Evolutionary conservation across 2,797 vertebrate species (phyloP).

Genomic region (Eidolon dupreanum): DNA sequence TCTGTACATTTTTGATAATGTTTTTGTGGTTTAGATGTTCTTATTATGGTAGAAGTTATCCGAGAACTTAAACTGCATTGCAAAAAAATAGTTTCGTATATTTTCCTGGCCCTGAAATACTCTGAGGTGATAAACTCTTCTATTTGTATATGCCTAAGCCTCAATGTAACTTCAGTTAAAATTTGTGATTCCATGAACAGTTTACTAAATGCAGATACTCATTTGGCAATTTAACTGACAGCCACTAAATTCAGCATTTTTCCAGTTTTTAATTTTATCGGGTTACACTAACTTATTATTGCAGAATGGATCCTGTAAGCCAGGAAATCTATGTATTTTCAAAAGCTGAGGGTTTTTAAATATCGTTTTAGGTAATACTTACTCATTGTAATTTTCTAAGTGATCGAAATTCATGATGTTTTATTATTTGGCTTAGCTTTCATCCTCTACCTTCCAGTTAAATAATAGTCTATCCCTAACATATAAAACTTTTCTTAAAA

Average conservation of each 20-base stretch:
- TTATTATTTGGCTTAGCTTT: conserved; percentile 7
- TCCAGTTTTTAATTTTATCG: conserved; percentile 29
- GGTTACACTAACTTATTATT: conserved; percentile 26
- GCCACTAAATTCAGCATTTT: not conserved
- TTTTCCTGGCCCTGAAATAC: not conserved
- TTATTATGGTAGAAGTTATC: not conserved
- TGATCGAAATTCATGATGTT: not conserved
- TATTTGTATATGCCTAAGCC: not conserved
- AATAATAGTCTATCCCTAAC: not conserved
- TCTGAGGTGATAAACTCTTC: not conserved
- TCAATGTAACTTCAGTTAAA: not conserved
- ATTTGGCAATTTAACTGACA: not conserved
- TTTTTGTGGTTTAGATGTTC: not conserved
- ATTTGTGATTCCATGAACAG: not conserved
- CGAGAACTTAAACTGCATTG: conserved; percentile 1
- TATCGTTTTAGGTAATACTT: not conserved
- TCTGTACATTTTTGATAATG: not conserved
- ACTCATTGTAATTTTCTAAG: conserved; percentile 27
- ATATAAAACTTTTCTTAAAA: not conserved
- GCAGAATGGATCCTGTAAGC: conserved; percentile 68
- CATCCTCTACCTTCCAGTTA: not conserved
- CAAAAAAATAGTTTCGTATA: not conserved
- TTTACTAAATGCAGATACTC: not conserved
- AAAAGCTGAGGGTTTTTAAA: not conserved
- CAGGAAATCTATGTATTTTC: conserved; percentile 28